These are phyloP conservation scores for Lasioglossum pauxillum DNA, from an alignment of 2,888 invertebrate genomes.

Conservation along the genomic window DNA sequence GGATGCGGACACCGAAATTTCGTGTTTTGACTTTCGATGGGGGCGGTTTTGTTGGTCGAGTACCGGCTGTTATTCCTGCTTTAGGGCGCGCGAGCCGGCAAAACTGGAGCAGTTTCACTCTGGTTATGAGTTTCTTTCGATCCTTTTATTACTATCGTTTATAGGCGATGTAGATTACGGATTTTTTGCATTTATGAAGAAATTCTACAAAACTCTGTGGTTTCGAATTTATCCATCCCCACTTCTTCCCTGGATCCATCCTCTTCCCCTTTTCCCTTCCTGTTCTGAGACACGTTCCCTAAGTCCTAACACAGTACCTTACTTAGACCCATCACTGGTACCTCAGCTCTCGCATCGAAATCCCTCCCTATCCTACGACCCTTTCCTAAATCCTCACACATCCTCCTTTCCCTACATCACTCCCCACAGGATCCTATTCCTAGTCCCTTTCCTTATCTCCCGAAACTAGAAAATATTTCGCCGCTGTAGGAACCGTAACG, in stretches of 20 bases:
- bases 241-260: no score
- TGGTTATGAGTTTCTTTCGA: neutral
- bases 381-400: neutral
- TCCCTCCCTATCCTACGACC: neutral
- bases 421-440: neutral
- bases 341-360: neutral
- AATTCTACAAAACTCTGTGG: no score
- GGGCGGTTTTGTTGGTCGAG: neutral
- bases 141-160: neutral
- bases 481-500: neutral
- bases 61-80: neutral
- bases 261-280: no score
- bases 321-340: neutral
- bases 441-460: neutral
- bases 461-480: neutral
- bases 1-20: slow-evolving; percentile 1
- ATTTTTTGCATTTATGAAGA: neutral
- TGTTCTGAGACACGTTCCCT: neutral
- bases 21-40: neutral
- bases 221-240: no score
- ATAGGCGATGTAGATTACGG: neutral
- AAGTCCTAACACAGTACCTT: neutral
- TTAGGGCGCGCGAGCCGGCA: neutral
- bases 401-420: neutral
- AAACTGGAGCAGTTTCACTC: neutral